phyloP scores from a whole-genome alignment of 2,888 invertebrate genomes.

The Nipponacmea schrenckii region DNA sequence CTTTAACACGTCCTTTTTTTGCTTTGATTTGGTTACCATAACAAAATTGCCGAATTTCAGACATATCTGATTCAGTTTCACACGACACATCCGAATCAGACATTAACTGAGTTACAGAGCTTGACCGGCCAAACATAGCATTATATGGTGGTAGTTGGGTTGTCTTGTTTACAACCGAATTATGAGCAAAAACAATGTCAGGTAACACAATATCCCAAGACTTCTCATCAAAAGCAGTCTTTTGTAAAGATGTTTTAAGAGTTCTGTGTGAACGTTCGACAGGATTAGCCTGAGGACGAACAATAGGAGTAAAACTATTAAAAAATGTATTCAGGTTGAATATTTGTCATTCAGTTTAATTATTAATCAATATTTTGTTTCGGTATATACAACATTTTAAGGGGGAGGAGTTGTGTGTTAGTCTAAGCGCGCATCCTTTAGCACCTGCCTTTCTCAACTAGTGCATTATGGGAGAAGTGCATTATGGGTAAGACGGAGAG shows the following conservation, averaged over 20 bases:
- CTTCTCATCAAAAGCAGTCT: not conserved
- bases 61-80: not conserved
- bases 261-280: not conserved
- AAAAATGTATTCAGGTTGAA: too few relatives aligned
- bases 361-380: too few relatives aligned
- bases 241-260: not conserved
- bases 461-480: too few relatives aligned
- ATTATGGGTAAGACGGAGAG: too few relatives aligned
- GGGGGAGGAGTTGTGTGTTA: too few relatives aligned
- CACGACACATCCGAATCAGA: not conserved
- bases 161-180: not conserved
- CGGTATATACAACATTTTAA: too few relatives aligned
- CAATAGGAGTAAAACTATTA: not conserved
- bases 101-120: not conserved
- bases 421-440: too few relatives aligned
- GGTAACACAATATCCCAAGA: not conserved
- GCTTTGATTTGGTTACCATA: not conserved
- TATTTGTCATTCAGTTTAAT: too few relatives aligned
- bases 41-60: not conserved
- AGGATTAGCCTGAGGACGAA: conserved; percentile 2
- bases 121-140: not conserved
- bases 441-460: too few relatives aligned
- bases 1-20: not conserved
- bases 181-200: not conserved
- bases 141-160: not conserved